These are phyloP conservation scores for Tethya wilhelma DNA, from an alignment of 37 sponge, comb jelly and placozoan genomes.

Conservation along the genomic window DNA sequence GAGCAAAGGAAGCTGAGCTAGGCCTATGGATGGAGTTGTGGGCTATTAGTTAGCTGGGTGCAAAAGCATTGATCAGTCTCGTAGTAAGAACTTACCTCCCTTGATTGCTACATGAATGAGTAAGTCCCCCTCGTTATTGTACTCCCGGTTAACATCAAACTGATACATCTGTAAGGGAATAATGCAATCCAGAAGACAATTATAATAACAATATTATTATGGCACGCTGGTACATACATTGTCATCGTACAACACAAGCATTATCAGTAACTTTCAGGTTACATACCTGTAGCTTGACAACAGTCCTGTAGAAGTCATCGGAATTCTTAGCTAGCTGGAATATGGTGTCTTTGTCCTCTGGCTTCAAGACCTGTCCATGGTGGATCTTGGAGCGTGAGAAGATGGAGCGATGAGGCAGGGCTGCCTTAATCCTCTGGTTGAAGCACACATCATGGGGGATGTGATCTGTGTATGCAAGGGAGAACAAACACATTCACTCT, in stretches of 20 bases:
- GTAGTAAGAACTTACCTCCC: slow-evolving; percentile 36
- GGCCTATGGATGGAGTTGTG: slow-evolving; percentile 25
- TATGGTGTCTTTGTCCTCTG: slow-evolving; percentile 27
- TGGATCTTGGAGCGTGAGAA: slow-evolving; percentile 5
- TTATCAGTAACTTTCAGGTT: too few species aligned
- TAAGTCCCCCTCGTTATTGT: slow-evolving; percentile 52
- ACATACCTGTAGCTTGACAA: slow-evolving; percentile 61
- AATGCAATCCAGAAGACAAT: not conserved
- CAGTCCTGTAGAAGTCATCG: slow-evolving; percentile 54
- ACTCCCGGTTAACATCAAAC: slow-evolving; percentile 64
- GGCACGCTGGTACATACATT: too few species aligned
- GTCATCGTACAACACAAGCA: too few species aligned
- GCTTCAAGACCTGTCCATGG: slow-evolving; percentile 4
- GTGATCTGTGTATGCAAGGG: slow-evolving; percentile 20
- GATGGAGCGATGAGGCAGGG: slow-evolving; percentile 18
- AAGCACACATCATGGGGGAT: slow-evolving; percentile 66
- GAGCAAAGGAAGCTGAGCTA: slow-evolving; percentile 62
- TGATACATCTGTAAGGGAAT: slow-evolving; percentile 24
- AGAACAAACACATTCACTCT: not conserved
- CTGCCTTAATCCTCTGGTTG: not conserved
- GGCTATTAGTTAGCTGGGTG: not conserved
- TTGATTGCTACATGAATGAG: slow-evolving; percentile 64
- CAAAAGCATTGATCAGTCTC: not conserved
- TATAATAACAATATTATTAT: not conserved
- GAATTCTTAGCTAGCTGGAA: slow-evolving; percentile 50